Base-by-base conservation (phyloP, 2,888 invertebrate genomes). In the Orthosia gothica region DNA sequence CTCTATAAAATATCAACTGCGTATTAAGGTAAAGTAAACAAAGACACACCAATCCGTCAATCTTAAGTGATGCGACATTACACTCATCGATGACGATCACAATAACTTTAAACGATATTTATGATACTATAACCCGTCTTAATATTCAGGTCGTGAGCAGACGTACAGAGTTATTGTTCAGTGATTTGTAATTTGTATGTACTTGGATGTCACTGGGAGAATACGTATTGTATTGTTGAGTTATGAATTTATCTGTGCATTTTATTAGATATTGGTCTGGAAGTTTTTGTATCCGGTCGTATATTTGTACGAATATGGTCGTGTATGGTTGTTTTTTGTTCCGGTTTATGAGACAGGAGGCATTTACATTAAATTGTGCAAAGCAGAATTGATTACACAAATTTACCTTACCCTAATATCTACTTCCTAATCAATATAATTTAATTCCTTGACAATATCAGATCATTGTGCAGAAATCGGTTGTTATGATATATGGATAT, bases 71-170 rank as follows among this genome's bases (percentile, higher is more conserved):
- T 72, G 74, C 74, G 63, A 81, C 74, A 75, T 57, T 47, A 66
- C 61, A 59, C 68, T 77, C 81, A 71, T 70, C 58, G 58, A 45
- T 32, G 68, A 81, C 69, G 52, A 83, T 20, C 49, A 47, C 69
- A 68, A 82, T 74, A 82, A 76, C 71, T 85, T 68, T 73, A 68
- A 63, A 70, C 62, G 63, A 82, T 85, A 79, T 85, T 87, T 86
- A 86, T 77, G 57, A 72, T 68, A 73, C 81, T 81, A 77, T 81
- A 81, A 79, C 16, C 49, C n/a, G 54, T 67, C 32, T 86, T 87
- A 65, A 23, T 86, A 86, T 86, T 85, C 86, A 11, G 40, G 49
- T 65, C 87, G 78, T 83, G 67, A 66, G 63, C 74, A 73, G 74
- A 71, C 65, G 58, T 49, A 55, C 47, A 62, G 79, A 87, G 65